These are phyloP conservation scores for Caenorhabditis becei DNA, from an alignment of 2,888 invertebrate genomes.

Conservation along the genomic window DNA sequence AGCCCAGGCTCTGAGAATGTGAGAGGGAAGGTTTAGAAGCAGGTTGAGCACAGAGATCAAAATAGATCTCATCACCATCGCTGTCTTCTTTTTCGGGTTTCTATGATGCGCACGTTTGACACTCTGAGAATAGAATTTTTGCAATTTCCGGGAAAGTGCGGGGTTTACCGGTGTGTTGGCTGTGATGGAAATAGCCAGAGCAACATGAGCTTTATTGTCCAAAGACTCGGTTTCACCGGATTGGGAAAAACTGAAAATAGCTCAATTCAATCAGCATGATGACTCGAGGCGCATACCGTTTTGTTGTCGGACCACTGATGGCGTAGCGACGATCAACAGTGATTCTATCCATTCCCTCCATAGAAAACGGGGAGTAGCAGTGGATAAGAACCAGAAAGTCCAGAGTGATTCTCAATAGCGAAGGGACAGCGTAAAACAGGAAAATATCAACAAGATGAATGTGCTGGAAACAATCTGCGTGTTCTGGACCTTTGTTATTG, in stretches of 20 bases:
- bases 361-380: slow-evolving; percentile 73
- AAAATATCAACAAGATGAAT: slow-evolving; percentile 77
- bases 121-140: slow-evolving; percentile 35
- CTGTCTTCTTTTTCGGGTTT: slow-evolving; percentile 67
- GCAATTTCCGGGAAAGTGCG: background rate
- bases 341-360: slow-evolving; percentile 57
- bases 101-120: slow-evolving; percentile 26
- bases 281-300: too few species aligned
- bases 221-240: slow-evolving; percentile 39
- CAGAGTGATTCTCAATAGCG: slow-evolving; percentile 72
- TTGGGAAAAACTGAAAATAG: slow-evolving; percentile 37
- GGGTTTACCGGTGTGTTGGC: slow-evolving; percentile 52
- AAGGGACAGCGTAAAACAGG: slow-evolving; percentile 77
- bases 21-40: slow-evolving; percentile 77
- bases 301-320: slow-evolving; percentile 63
- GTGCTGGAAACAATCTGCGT: slow-evolving; percentile 50
- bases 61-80: slow-evolving; percentile 75
- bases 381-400: slow-evolving; percentile 77
- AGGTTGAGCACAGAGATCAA: slow-evolving; percentile 78
- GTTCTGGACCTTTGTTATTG: background rate
- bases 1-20: slow-evolving; percentile 72
- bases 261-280: background rate
- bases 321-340: slow-evolving; percentile 66
- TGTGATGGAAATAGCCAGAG: slow-evolving; percentile 65
- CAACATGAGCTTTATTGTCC: slow-evolving; percentile 60